Percentiles rank a stretch among this genome's conserved stretches.
Evolutionary conservation across 23 tunicate species (phyloP).

Genomic region (Clavelina lepadiformis): DNA sequence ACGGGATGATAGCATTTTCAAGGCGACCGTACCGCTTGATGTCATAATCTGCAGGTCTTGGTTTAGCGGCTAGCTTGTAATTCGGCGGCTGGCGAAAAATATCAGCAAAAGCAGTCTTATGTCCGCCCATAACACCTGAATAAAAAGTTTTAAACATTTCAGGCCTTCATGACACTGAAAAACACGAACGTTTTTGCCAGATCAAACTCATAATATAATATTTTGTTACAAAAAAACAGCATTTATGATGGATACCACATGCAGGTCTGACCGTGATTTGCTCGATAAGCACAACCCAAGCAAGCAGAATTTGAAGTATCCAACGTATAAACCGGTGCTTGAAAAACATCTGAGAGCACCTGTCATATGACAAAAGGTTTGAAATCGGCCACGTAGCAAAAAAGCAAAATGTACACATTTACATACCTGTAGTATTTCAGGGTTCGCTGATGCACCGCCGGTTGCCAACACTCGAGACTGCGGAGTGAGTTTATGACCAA

Average conservation of each 20-base stretch:
- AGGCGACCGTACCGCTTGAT: conserved; percentile 23
- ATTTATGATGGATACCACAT: not conserved
- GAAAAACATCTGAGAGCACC: conserved; percentile 79
- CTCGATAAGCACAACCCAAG: conserved; percentile 87
- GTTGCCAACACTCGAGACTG: conserved; percentile 71
- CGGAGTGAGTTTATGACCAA: conserved; percentile 51
- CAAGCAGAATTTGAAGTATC: conserved; percentile 86
- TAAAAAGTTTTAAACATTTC: not conserved
- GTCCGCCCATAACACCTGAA: conserved; percentile 28
- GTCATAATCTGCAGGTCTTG: conserved; percentile 25
- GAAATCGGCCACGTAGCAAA: not conserved
- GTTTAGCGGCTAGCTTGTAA: conserved; percentile 41
- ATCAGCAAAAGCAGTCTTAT: not conserved
- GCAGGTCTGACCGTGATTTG: conserved; percentile 61
- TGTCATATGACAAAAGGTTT: conserved; percentile 4
- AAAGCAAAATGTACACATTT: not conserved
- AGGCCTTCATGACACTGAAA: not conserved
- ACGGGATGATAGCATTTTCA: conserved; percentile 32
- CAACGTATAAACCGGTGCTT: conserved; percentile 70
- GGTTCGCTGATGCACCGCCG: conserved; percentile 81
- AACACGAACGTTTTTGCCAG: too few species aligned
- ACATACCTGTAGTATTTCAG: conserved; percentile 72
- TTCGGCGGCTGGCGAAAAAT: conserved; percentile 15
- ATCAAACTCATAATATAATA: not conserved
- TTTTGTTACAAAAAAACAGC: not conserved